phyloP scores from a whole-genome alignment of 2,888 invertebrate genomes.

The Heliconius ethilla region DNA sequence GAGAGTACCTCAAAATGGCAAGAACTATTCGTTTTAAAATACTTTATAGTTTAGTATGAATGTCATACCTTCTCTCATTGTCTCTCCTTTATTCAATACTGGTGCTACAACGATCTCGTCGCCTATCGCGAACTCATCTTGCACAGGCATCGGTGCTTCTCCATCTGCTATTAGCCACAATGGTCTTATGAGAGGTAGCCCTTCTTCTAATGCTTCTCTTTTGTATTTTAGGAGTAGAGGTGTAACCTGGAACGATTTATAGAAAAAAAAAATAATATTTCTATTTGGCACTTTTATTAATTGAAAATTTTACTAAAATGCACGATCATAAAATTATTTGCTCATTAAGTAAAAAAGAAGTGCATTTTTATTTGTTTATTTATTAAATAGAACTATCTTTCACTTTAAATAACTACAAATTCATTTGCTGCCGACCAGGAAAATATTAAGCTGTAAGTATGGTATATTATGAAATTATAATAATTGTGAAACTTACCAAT shows the following conservation, averaged over 20 bases:
- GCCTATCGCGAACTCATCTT: slow-evolving; percentile 94
- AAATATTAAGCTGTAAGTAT: too few relatives aligned
- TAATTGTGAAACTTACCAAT: slow-evolving; percentile 75
- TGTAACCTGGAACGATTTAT: slow-evolving; percentile 79
- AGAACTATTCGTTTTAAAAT: too few relatives aligned
- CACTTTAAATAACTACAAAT: too few relatives aligned
- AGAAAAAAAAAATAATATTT: not conserved
- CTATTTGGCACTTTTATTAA: not conserved
- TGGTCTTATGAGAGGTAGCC: slow-evolving; percentile 92
- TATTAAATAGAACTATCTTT: too few relatives aligned
- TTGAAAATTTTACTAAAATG: not conserved
- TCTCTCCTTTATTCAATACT: slow-evolving; percentile 86
- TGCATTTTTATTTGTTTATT: too few relatives aligned
- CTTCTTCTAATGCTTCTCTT: slow-evolving; percentile 89
- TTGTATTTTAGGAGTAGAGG: slow-evolving; percentile 89
- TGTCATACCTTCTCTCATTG: slow-evolving; percentile 84
- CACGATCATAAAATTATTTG: too few relatives aligned
- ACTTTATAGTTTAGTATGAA: too few relatives aligned
- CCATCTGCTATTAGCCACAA: slow-evolving; percentile 94
- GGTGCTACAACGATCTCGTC: slow-evolving; percentile 96
- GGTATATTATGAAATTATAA: not conserved
- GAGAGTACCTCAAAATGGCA: too few relatives aligned
- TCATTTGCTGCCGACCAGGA: too few relatives aligned
- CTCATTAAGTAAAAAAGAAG: too few relatives aligned
- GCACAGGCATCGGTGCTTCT: slow-evolving; percentile 89